These are phyloP conservation scores for Antitype chi DNA, from an alignment of 2,888 invertebrate genomes.

Conservation along the genomic window DNA sequence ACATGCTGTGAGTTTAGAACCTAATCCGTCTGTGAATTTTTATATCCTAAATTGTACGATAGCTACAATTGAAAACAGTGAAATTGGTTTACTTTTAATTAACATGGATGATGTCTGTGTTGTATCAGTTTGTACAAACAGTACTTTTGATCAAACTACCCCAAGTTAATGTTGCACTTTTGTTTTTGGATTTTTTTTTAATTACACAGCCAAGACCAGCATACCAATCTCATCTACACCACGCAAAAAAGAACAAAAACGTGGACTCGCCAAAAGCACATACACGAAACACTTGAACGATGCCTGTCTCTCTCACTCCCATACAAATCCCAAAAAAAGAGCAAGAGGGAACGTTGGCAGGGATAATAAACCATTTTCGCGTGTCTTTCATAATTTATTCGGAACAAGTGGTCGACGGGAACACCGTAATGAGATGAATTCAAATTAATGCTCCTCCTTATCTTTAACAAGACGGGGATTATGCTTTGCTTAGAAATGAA, in stretches of 20 bases:
- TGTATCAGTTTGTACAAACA: constrained; percentile 20
- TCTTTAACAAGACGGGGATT: constrained; percentile 77
- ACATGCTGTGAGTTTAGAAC: constrained; percentile 13
- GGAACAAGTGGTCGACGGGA: constrained; percentile 73
- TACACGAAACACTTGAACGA: constrained; percentile 47
- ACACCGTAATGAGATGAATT: constrained; percentile 78
- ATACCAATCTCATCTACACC: constrained; percentile 46
- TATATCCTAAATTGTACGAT: not conserved
- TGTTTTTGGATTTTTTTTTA: constrained; percentile 46
- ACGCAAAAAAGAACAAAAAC: constrained; percentile 53
- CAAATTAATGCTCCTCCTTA: constrained; percentile 78
- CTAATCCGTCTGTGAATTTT: not conserved
- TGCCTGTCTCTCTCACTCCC: constrained; percentile 45
- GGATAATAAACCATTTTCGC: constrained; percentile 75
- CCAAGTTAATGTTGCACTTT: constrained; percentile 29
- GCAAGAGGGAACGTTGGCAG: constrained; percentile 48
- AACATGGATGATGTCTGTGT: constrained; percentile 11
- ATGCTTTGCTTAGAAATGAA: constrained; percentile 76
- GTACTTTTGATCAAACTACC: constrained; percentile 17
- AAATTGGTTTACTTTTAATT: constrained; percentile 34
- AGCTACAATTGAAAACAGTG: not conserved
- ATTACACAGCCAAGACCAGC: constrained; percentile 44
- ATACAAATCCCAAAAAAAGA: constrained; percentile 51
- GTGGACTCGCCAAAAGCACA: constrained; percentile 48
- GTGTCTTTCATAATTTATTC: constrained; percentile 78